These are phyloP conservation scores for Euwallacea similis DNA, from an alignment of 1,140 invertebrate species.

Conservation along the genomic window DNA sequence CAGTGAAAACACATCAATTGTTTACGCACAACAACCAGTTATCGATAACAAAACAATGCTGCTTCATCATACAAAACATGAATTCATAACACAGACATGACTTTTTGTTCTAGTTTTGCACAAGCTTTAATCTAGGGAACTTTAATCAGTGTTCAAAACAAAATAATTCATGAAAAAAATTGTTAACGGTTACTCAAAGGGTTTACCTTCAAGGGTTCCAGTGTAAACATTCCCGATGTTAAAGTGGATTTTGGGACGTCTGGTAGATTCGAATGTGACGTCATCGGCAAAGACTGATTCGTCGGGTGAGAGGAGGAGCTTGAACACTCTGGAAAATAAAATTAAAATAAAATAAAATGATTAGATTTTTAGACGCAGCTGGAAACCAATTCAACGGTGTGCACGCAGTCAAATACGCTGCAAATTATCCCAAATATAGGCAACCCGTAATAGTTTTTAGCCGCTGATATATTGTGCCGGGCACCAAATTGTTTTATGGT, in stretches of 20 bases:
- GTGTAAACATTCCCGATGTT: conserved; percentile 74
- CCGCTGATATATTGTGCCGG: no score
- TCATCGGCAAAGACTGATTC: conserved; percentile 75
- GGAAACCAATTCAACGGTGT: not conserved
- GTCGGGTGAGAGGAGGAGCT: conserved; percentile 72
- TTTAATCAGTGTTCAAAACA: not conserved
- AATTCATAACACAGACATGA: conserved; percentile 1
- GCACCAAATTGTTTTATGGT: no score
- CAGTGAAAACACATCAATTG: no score
- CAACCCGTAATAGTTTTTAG: no score
- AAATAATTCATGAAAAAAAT: not conserved
- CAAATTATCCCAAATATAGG: no score
- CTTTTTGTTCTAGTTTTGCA: conserved; percentile 1
- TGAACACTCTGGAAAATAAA: conserved; percentile 71
- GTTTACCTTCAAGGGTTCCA: conserved; percentile 75
- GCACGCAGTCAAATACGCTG: no score
- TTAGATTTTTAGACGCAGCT: not conserved
- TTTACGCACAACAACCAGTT: not conserved
- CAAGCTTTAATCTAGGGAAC: not conserved
- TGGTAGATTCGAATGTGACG: conserved; percentile 75
- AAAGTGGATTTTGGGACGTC: conserved; percentile 68
- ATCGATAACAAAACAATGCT: not conserved
- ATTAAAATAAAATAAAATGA: not conserved
- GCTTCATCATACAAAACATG: not conserved
- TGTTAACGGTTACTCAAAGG: not conserved